These are phyloP conservation scores for Calonectris borealis DNA, from an alignment of 2,113 vertebrate genomes.

Conservation along the genomic window DNA sequence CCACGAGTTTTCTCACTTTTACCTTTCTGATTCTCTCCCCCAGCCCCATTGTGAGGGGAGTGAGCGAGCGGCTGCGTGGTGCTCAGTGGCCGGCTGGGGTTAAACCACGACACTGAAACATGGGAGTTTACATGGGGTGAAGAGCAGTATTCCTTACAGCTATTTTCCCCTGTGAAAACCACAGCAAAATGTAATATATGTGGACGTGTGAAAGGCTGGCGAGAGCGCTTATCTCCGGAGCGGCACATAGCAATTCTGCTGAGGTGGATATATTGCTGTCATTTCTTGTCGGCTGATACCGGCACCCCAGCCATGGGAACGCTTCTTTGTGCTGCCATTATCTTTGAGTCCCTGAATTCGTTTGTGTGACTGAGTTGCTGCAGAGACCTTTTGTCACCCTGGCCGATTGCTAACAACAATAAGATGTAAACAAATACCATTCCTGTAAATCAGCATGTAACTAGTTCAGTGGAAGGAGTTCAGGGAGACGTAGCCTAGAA, in stretches of 20 bases:
- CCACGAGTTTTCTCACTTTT: no score
- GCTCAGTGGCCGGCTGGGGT: no score
- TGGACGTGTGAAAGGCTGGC: background rate
- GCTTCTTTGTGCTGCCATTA: conserved; percentile 4
- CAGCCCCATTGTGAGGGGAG: no score
- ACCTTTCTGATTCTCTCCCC: no score
- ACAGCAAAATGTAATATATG: background rate
- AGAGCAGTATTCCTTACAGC: background rate
- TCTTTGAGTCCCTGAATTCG: conserved; percentile 15
- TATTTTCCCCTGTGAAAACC: background rate
- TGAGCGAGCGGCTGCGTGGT: no score
- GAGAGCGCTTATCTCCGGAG: background rate
- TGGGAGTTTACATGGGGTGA: background rate
- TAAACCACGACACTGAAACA: background rate
- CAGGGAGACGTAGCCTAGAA: background rate
- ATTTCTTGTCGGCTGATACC: background rate
- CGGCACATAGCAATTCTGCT: background rate
- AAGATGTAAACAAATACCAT: conserved; percentile 8
- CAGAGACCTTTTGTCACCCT: conserved; percentile 7
- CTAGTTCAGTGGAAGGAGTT: background rate
- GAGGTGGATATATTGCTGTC: background rate
- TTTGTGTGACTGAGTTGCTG: background rate
- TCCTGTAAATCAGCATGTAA: conserved; percentile 34
- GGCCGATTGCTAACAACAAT: background rate
- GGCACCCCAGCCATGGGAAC: accelerated